Evolutionary conservation across 2,888 invertebrate genomes (phyloP).

Genomic region (Lasioglossum figueresi): DNA sequence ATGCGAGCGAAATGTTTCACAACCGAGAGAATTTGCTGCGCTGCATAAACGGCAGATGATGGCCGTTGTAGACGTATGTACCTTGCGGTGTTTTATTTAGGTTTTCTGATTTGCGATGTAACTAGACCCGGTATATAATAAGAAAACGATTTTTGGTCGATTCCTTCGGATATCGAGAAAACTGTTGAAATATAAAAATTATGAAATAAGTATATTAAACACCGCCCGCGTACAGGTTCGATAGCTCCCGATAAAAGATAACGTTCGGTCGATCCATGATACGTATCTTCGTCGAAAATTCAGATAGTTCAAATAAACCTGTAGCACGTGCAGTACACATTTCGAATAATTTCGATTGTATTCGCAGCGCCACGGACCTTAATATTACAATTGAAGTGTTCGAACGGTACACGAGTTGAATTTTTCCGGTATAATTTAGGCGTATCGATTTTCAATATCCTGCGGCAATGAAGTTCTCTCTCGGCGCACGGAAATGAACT

Average conservation of each 20-base stretch:
- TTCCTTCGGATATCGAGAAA: neutral
- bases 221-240: neutral
- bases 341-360: neutral
- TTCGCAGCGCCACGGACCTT: neutral
- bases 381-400: neutral
- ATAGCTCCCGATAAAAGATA: neutral
- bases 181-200: neutral
- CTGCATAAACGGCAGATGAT: neutral
- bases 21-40: neutral
- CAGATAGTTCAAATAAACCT: neutral
- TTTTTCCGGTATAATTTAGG: slow-evolving; percentile 12
- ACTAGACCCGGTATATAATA: neutral
- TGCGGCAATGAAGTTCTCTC: slow-evolving; percentile 1
- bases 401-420: neutral
- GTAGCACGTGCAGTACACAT: neutral
- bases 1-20: neutral
- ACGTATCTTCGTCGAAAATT: neutral
- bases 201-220: neutral
- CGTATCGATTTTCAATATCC: slow-evolving; percentile 21
- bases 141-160: neutral
- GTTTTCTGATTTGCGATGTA: neutral
- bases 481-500: slow-evolving; percentile 3
- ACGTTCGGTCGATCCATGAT: neutral
- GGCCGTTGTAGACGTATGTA: neutral
- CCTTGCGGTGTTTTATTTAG: neutral